Evolutionary conservation across 2,113 vertebrate species (phyloP), one percentile per base, ranked within the genome.

Genomic region (Hydrochoerus hydrochaeris): DNA sequence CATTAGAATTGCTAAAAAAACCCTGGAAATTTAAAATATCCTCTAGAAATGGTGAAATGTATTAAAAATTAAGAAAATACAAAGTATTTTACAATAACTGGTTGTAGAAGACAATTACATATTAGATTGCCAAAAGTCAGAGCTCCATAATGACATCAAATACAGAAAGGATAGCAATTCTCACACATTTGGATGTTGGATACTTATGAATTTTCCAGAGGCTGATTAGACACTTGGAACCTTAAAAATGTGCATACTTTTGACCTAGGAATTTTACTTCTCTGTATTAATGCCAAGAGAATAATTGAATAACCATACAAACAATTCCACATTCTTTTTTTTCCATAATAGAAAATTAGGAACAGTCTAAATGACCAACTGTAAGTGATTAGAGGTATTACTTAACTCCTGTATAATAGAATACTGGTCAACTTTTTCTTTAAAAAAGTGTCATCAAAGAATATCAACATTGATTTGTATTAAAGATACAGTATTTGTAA

Each of bases 211-310:
- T 82, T 86, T 82, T 85, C 44, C 77, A 19, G 60, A 62, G 26
- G 44, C 7, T 94, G 67, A 84, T 24, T 49, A 60, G 57, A 12
- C 19, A 91, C 19, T 58, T 73, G 94, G 85, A 93, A 11, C 58
- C 78, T 97, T 95, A 94, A 91, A 86, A 58, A 44, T 88, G 44
- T 58, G 14, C 11, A 52, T 20, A 17, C 19, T 85, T 91, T 67
- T 93, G 60, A 91, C 19, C 52, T 78, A 77, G 30, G 22, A 89
- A 91, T 85, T 97, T 88, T 26, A 69, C 52, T 71, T 73, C 46
- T 69, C 24, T 58, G 71, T 30, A 20, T 88, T 78, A 82, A 94
- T 57, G 22, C 38, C 82, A 90, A 85, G 26, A 11, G 67, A 82
- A 71, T 84, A 77, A 85, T n/a, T 88, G 52, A 93, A 71, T 19